phyloP scores from a whole-genome alignment of 1,140 invertebrate species.

The Drosophila simulans region DNA sequence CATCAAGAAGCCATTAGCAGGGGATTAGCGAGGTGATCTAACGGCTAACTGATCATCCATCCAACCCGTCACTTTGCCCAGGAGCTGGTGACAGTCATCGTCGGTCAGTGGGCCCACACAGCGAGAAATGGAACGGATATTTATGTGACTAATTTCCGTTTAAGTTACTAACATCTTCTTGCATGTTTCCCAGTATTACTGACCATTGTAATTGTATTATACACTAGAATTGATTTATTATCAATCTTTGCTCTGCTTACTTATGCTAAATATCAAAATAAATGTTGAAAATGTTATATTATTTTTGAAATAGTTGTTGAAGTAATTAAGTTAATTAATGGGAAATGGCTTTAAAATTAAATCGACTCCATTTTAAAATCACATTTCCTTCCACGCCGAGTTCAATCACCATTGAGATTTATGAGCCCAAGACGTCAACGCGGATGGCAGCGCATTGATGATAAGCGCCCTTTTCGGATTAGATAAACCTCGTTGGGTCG shows the following conservation, averaged over 20 bases:
- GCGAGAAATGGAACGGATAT: neutral
- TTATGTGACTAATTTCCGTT: no score
- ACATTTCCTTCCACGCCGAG: neutral
- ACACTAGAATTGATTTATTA: no score
- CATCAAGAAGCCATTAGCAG: conserved; percentile 78
- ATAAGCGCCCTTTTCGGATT: conserved; percentile 59
- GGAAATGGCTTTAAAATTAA: neutral
- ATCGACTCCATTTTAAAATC: neutral
- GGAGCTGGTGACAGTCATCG: conserved; percentile 20
- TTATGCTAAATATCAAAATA: no score
- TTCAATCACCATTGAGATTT: conserved; percentile 69
- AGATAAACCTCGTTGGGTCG: conserved; percentile 44
- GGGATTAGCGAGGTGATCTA: conserved; percentile 56
- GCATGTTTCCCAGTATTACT: no score
- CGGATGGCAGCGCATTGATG: conserved; percentile 35
- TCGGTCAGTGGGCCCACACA: conserved; percentile 16
- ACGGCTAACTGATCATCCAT: conserved; percentile 39
- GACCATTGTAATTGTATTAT: no score
- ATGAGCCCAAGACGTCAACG: conserved; percentile 39
- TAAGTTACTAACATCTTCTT: no score
- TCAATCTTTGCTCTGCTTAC: no score
- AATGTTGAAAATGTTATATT: no score
- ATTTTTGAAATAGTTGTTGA: no score
- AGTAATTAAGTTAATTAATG: neutral
- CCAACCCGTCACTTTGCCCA: conserved; percentile 12